Evolutionary conservation across 2,888 invertebrate genomes (phyloP).

Genomic region (Coremacera marginata): DNA sequence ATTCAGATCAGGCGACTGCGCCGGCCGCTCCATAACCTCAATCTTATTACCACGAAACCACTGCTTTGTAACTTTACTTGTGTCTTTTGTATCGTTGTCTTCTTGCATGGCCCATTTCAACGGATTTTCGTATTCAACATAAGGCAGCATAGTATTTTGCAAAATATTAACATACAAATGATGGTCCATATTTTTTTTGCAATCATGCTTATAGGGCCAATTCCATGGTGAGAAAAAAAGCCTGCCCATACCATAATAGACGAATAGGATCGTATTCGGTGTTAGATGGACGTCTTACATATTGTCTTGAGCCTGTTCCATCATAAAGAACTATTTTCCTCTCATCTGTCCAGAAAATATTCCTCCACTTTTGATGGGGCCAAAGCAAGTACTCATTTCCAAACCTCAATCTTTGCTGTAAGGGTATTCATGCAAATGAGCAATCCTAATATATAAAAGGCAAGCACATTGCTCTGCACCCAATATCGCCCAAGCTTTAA

Average conservation of each 20-base stretch:
- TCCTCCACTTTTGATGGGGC: too few relatives aligned
- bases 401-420: too few relatives aligned
- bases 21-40: slow-evolving; percentile 43
- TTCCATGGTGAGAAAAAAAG: slow-evolving; percentile 43
- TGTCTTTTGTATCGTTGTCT: slow-evolving; percentile 46
- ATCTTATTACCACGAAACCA: slow-evolving; percentile 41
- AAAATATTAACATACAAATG: slow-evolving; percentile 1
- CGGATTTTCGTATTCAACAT: slow-evolving; percentile 43
- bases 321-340: too few relatives aligned
- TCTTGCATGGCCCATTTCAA: slow-evolving; percentile 47
- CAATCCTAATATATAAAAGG: too few relatives aligned
- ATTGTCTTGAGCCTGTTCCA: too few relatives aligned
- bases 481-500: too few relatives aligned
- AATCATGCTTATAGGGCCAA: slow-evolving; percentile 43
- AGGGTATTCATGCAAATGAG: too few relatives aligned
- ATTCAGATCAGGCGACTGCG: slow-evolving; percentile 45
- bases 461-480: too few relatives aligned
- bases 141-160: slow-evolving; percentile 22
- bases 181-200: slow-evolving; percentile 43
- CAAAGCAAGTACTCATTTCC: too few relatives aligned
- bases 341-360: too few relatives aligned
- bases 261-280: too few relatives aligned
- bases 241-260: slow-evolving; percentile 34
- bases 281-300: too few relatives aligned
- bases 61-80: slow-evolving; percentile 38